A percentile compares a stretch with the other conserved stretches of the same genome.
These are phyloP conservation scores for Andrena haemorrhoa DNA, from an alignment of 2,888 invertebrate genomes.

Conservation along the genomic window DNA sequence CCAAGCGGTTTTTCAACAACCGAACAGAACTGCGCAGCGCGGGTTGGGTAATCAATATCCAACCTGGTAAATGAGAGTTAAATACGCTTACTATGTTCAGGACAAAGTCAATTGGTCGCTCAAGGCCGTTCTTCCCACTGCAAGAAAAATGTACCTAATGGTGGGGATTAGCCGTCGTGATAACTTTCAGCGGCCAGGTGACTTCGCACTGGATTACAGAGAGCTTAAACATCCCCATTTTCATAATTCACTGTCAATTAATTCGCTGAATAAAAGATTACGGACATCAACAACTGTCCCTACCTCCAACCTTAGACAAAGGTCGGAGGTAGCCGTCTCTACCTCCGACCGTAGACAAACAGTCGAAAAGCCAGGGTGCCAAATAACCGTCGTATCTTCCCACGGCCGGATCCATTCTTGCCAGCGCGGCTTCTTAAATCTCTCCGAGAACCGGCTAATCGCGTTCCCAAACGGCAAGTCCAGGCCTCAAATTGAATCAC, in stretches of 20 bases:
- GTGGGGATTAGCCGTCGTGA: no score
- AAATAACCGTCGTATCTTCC: not conserved
- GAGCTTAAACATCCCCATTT: no score
- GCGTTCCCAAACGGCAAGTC: conserved; percentile 11
- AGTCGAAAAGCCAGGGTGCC: not conserved
- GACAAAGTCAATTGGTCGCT: not conserved
- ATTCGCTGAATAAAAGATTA: no score
- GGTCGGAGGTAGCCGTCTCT: no score
- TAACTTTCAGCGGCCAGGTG: not conserved
- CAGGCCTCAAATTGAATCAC: conserved; percentile 56
- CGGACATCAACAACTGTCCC: no score
- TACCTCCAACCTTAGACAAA: no score
- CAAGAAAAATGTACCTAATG: not conserved
- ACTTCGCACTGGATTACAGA: not conserved
- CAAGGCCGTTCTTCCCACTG: not conserved
- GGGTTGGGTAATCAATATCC: not conserved
- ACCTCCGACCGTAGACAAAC: no score
- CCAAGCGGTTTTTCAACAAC: not conserved
- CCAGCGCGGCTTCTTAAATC: not conserved
- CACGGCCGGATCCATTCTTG: not conserved
- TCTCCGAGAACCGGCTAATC: not conserved
- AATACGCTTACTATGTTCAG: not conserved
- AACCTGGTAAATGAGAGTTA: not conserved
- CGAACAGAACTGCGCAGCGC: not conserved
- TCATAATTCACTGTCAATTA: no score